phyloP scores from a whole-genome alignment of 2,888 invertebrate genomes.

The Apotomis capreana region DNA sequence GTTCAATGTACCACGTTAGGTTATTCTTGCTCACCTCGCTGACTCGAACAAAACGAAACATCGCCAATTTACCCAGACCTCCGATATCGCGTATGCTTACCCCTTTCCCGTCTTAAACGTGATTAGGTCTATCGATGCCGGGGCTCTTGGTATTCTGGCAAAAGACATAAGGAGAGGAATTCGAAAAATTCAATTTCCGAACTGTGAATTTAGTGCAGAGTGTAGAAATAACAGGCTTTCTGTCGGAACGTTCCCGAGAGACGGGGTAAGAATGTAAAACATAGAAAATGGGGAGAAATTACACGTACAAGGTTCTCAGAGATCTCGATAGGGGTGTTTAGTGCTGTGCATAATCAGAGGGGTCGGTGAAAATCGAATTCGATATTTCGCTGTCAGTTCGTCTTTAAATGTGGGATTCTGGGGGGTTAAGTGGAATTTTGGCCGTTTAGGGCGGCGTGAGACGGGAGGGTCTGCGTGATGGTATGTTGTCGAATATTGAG shows the following conservation, averaged over 20 bases:
- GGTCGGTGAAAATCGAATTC: conserved; percentile 39
- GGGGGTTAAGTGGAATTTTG: conserved; percentile 34
- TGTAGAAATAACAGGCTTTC: conserved; percentile 72
- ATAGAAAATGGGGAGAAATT: conserved; percentile 65
- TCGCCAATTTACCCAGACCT: conserved; percentile 52
- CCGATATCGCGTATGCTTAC: conserved; percentile 51
- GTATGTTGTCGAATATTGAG: conserved; percentile 13
- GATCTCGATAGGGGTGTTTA: conserved; percentile 40
- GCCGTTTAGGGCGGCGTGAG: conserved; percentile 8
- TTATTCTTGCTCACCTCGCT: conserved; percentile 48
- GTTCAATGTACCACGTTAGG: conserved; percentile 16
- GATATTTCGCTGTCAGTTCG: conserved; percentile 40
- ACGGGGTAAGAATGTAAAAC: conserved; percentile 68
- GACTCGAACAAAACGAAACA: conserved; percentile 61
- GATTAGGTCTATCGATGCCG: conserved; percentile 45
- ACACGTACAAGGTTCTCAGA: conserved; percentile 51
- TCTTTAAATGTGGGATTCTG: conserved; percentile 37
- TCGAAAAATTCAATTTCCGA: conserved; percentile 80
- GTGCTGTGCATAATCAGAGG: conserved; percentile 40
- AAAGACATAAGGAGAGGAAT: conserved; percentile 62
- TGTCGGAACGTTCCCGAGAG: conserved; percentile 63
- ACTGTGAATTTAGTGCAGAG: conserved; percentile 76
- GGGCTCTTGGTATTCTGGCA: conserved; percentile 57
- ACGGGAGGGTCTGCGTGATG: conserved; percentile 9
- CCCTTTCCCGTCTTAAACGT: conserved; percentile 47